phyloP scores from a whole-genome alignment of 1,140 invertebrate genomes.

The fruit fly (Drosophila melanogaster) region Release_6_plus_ISO1_MT NT_033779.5:19236001-19236500 shows the following conservation, averaged over 20 bases:
- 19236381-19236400: conserved; percentile 41
- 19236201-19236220: conserved; percentile 74
- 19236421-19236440: conserved; percentile 26
- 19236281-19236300: conserved; percentile 79
- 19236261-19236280: conserved; percentile 69
- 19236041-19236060: conserved; percentile 68
- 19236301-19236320: conserved; percentile 47
- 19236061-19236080: conserved; percentile 57
- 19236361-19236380: conserved; percentile 43
- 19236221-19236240: conserved; percentile 54
- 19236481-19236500: conserved; percentile 37
- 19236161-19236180: conserved; percentile 25
- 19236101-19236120: conserved; percentile 20
- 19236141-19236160: conserved; percentile 22
- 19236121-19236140: conserved; percentile 10
- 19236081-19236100: conserved; percentile 70
- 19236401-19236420: conserved; percentile 64
- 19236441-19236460: conserved; percentile 8
- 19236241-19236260: conserved; percentile 38
- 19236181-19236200: conserved; percentile 39
- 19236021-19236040: conserved; percentile 51
- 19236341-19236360: conserved; percentile 18
- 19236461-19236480: conserved; percentile 22
- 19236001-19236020: conserved; percentile 78
- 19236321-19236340: conserved; percentile 28